phyloP scores from a whole-genome alignment of 2,113 vertebrate genomes.

The Neopipo cinnamomea region DNA sequence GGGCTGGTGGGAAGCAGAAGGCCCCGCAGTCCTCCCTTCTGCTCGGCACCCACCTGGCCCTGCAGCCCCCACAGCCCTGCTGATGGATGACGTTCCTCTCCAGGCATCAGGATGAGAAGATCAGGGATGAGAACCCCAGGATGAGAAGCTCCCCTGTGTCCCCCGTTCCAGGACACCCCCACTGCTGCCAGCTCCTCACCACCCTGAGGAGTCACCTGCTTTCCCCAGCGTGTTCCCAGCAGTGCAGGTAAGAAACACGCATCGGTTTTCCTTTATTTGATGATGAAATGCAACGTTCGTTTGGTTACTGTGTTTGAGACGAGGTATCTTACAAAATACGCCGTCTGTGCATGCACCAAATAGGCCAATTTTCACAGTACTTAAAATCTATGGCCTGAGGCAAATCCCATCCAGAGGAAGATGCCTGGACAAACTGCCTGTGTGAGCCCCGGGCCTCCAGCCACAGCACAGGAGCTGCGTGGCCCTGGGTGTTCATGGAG shows the following conservation, averaged over 20 bases:
- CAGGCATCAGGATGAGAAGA: not conserved
- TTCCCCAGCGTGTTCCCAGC: rapidly evolving
- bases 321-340: not conserved
- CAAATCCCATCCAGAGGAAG: not conserved
- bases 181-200: not conserved
- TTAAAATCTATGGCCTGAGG: slow-evolving; percentile 5
- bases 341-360: not conserved
- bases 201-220: not conserved
- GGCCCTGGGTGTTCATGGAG: rapidly evolving
- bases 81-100: not conserved
- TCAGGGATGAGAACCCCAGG: not conserved
- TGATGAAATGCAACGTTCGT: not conserved
- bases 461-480: not conserved
- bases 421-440: not conserved
- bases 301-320: not conserved
- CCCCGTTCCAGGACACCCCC: not conserved
- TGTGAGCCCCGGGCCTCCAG: not conserved
- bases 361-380: not conserved
- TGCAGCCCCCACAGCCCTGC: not conserved
- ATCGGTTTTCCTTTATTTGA: not conserved
- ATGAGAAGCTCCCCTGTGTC: not conserved
- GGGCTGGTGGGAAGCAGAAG: not conserved
- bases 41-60: not conserved
- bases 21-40: rapidly evolving
- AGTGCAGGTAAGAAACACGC: not conserved